A percentile compares a stretch with the other conserved stretches of the same genome.
Evolutionary conservation across 2,888 invertebrate genomes (phyloP).

Genomic region (Lithophane semibrunnea): DNA sequence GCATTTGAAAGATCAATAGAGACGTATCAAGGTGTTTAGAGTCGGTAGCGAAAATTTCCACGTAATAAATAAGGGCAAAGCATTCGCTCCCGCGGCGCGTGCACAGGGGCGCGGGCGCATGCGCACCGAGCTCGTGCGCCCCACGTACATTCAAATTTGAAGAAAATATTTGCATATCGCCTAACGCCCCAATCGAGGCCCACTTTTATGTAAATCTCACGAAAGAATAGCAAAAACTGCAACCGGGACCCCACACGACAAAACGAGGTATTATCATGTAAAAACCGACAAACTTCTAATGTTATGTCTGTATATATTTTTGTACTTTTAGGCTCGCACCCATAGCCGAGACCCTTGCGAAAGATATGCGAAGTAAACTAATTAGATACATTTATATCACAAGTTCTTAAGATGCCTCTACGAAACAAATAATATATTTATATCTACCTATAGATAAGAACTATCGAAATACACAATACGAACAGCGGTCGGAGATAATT

Average conservation of each 20-base stretch:
- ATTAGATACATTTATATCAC: constrained; percentile 90
- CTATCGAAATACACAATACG: constrained; percentile 82
- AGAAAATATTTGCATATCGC: constrained; percentile 90
- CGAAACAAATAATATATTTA: constrained; percentile 89
- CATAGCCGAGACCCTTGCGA: constrained; percentile 74
- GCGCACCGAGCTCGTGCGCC: constrained; percentile 75
- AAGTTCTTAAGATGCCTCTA: constrained; percentile 90
- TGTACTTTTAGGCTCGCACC: constrained; percentile 78
- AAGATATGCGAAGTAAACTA: constrained; percentile 83
- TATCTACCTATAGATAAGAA: constrained; percentile 83
- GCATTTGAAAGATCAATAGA: constrained; percentile 85
- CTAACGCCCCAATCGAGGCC: constrained; percentile 86
- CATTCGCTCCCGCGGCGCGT: constrained; percentile 85
- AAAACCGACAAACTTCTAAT: constrained; percentile 82
- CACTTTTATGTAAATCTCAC: constrained; percentile 87
- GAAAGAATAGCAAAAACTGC: constrained; percentile 85
- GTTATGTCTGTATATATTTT: constrained; percentile 90
- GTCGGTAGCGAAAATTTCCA: constrained; percentile 80
- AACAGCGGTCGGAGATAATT: constrained; percentile 82
- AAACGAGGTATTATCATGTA: constrained; percentile 83
- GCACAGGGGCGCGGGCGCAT: constrained; percentile 74
- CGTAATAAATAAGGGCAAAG: constrained; percentile 81
- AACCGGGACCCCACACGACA: constrained; percentile 87
- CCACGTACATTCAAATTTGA: constrained; percentile 82
- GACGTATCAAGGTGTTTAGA: constrained; percentile 79